A percentile compares a stretch with the other conserved stretches of the same genome.
These are phyloP conservation scores for Pelecanoides urinatrix DNA, from an alignment of 2,113 vertebrate genomes.

Conservation along the genomic window DNA sequence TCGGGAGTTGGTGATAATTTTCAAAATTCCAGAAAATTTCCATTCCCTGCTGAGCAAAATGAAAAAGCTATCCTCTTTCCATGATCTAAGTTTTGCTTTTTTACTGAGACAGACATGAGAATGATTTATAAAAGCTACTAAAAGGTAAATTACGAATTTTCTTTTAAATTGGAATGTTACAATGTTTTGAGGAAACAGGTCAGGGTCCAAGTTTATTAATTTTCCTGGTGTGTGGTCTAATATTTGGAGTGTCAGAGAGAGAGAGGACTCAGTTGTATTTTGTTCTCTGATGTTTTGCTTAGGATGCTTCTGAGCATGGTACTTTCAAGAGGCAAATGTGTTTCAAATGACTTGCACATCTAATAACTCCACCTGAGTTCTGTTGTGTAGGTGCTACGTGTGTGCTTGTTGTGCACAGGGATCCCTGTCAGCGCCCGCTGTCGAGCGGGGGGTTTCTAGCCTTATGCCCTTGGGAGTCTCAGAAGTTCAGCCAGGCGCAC, in stretches of 20 bases:
- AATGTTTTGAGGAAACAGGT: not conserved
- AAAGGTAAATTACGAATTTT: not conserved
- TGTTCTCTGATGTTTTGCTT: not conserved
- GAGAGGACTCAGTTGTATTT: not conserved
- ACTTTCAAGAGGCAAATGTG: not conserved
- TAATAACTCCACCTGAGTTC: not conserved
- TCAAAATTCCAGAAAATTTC: not conserved
- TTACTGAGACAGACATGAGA: not conserved
- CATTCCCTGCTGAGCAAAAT: not conserved
- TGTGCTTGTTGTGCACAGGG: fast-evolving
- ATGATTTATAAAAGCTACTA: not conserved
- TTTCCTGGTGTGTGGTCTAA: not conserved
- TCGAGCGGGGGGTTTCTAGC: not conserved
- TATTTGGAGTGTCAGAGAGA: not conserved
- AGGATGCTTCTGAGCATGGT: not conserved
- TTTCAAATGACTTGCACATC: not conserved
- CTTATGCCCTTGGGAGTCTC: not conserved
- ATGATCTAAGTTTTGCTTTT: not conserved
- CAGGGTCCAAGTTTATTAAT: not conserved
- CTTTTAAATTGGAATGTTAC: not conserved
- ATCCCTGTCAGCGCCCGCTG: not conserved
- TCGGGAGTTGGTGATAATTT: not conserved
- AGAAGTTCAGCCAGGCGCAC: fast-evolving
- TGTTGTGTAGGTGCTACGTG: fast-evolving
- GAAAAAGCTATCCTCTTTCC: not conserved